phyloP scores from a whole-genome alignment of 1,140 invertebrate genomes.

The Colletes latitarsis region DNA sequence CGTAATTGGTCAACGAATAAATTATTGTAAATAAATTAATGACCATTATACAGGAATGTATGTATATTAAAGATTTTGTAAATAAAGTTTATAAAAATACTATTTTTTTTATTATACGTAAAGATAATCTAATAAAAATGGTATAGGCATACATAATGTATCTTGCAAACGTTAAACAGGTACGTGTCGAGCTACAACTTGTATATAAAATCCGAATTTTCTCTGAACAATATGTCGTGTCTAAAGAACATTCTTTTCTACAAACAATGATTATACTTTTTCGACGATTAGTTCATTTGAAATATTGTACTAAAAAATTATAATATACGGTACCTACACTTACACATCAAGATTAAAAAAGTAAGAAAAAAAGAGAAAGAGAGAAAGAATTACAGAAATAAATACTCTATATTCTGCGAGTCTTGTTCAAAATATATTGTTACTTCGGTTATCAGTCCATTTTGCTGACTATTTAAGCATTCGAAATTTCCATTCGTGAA shows the following conservation, averaged over 20 bases:
- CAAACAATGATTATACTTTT: background rate
- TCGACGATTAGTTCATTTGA: no score
- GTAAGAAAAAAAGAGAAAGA: background rate
- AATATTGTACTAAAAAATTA: background rate
- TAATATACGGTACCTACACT: background rate
- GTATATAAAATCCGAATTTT: no score
- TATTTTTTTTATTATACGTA: background rate
- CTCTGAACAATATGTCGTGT: no score
- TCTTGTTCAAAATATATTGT: constrained; percentile 23
- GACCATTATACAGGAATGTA: constrained; percentile 45
- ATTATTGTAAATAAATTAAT: constrained; percentile 72
- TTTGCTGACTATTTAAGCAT: background rate
- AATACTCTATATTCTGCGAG: background rate
- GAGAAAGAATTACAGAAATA: background rate
- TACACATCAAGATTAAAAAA: constrained; percentile 4
- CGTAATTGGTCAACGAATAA: constrained; percentile 34
- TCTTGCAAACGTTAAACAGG: no score
- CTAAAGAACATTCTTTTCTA: background rate
- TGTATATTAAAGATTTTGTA: constrained; percentile 66
- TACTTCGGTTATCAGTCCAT: background rate
- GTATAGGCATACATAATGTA: background rate
- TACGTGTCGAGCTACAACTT: no score
- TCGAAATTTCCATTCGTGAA: background rate
- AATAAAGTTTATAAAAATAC: constrained; percentile 62
- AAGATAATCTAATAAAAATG: no score